phyloP scores from a whole-genome alignment of 2,888 invertebrate species.

The Apamea monoglypha region DNA sequence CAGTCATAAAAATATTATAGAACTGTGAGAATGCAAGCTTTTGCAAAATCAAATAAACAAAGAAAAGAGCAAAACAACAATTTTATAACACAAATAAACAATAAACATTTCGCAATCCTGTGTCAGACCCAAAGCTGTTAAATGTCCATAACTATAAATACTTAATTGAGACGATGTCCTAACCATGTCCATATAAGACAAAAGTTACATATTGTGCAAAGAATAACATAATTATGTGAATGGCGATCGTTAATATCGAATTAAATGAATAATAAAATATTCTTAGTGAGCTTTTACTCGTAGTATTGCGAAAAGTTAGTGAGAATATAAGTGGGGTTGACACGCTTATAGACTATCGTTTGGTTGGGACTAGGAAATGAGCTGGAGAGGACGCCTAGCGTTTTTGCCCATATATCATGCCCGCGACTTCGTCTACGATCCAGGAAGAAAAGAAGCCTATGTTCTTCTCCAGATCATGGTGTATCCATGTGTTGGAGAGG shows the following conservation, averaged over 20 bases:
- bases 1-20: background rate
- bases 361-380: slow-evolving; percentile 20
- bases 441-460: no score
- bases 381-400: background rate
- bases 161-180: slow-evolving; percentile 47
- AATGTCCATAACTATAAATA: slow-evolving; percentile 50
- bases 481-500: no score
- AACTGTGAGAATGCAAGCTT: background rate
- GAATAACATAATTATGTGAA: slow-evolving; percentile 52
- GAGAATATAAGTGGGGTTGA: slow-evolving; percentile 13
- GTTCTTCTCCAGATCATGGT: no score
- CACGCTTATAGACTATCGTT: background rate
- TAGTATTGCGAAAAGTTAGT: slow-evolving; percentile 49
- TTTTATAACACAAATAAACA: slow-evolving; percentile 19
- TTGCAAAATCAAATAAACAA: background rate
- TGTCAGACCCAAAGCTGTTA: slow-evolving; percentile 15
- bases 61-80: background rate
- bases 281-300: slow-evolving; percentile 31
- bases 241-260: slow-evolving; percentile 56
- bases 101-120: slow-evolving; percentile 14
- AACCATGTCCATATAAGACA: slow-evolving; percentile 55
- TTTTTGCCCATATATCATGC: background rate
- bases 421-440: no score
- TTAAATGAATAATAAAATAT: slow-evolving; percentile 58
- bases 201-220: slow-evolving; percentile 59